Evolutionary conservation across 1,140 invertebrate genomes (phyloP).

Genomic region (Armadillidium nasatum): DNA sequence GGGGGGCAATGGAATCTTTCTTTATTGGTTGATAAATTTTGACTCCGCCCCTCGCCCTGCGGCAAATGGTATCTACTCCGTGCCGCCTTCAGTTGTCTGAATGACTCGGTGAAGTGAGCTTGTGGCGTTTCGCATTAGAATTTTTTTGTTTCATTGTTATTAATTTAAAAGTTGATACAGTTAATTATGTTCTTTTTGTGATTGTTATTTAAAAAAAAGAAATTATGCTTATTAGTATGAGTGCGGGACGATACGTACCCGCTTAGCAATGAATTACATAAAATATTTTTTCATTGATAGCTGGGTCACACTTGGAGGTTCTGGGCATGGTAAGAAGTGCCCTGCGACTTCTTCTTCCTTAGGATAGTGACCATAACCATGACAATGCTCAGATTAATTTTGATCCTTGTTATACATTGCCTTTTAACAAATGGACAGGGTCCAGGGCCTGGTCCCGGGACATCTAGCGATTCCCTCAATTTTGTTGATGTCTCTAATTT

Average conservation of each 20-base stretch:
- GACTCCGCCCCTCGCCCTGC: conserved; percentile 32
- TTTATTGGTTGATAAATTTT: conserved; percentile 31
- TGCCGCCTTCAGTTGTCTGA: conserved; percentile 37
- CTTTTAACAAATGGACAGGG: conserved; percentile 47
- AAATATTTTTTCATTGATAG: conserved; percentile 31
- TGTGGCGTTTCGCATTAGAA: conserved; percentile 24
- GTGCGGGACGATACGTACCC: conserved; percentile 17
- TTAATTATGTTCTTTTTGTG: no score
- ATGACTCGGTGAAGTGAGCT: conserved; percentile 38
- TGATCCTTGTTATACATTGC: conserved; percentile 46
- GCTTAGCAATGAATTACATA: conserved; percentile 36
- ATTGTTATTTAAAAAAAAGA: no score
- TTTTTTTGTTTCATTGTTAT: conserved; percentile 31
- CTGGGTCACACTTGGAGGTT: conserved; percentile 36
- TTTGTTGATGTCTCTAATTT: conserved; percentile 25
- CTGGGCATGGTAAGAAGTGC: conserved; percentile 30
- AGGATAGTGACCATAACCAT: conserved; percentile 34
- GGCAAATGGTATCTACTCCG: conserved; percentile 23
- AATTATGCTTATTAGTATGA: conserved; percentile 30
- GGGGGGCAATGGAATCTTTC: conserved; percentile 27
- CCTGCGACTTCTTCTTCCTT: conserved; percentile 23
- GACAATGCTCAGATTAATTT: conserved; percentile 44
- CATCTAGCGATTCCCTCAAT: background rate
- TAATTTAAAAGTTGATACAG: conserved; percentile 22
- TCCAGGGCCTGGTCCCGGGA: conserved; percentile 44